Evolutionary conservation across 2,888 invertebrate genomes (phyloP).

Genomic region (Campoletis raptor): DNA sequence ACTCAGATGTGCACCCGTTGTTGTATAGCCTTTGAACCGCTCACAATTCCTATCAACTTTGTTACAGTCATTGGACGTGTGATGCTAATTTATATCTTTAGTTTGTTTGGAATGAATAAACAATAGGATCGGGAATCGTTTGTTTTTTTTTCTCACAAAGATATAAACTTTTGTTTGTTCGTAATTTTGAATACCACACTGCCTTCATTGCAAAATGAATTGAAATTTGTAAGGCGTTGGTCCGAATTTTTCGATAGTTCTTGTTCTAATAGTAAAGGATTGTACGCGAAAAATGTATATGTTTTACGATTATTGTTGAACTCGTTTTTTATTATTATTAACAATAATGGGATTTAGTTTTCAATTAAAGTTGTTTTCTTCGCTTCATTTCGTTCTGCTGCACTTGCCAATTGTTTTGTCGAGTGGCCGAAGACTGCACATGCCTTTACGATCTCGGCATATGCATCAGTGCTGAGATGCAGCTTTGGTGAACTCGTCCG

Average conservation of each 20-base stretch:
- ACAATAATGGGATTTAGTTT: background rate
- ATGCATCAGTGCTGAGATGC: slow-evolving; percentile 54
- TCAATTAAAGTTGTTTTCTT: background rate
- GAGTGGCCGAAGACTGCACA: slow-evolving; percentile 28
- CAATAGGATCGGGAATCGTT: background rate
- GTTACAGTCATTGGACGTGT: slow-evolving; percentile 26
- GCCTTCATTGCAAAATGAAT: background rate
- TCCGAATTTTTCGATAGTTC: background rate
- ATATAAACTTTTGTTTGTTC: background rate
- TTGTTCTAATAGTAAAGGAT: background rate
- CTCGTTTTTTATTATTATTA: background rate
- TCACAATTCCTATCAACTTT: slow-evolving; percentile 24
- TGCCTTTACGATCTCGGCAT: slow-evolving; percentile 21
- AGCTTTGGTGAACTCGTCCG: slow-evolving; percentile 56
- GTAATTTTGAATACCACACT: background rate
- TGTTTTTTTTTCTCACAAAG: background rate
- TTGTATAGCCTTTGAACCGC: slow-evolving; percentile 40
- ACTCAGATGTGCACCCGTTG: slow-evolving; percentile 51
- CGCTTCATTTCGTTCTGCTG: background rate
- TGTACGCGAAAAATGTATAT: background rate
- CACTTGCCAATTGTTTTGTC: slow-evolving; percentile 17
- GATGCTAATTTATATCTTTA: background rate
- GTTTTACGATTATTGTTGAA: background rate
- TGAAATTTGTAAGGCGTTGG: background rate
- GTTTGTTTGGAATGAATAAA: background rate